phyloP scores from a whole-genome alignment of 2,888 invertebrate species.

The Folsomia candida region DNA sequence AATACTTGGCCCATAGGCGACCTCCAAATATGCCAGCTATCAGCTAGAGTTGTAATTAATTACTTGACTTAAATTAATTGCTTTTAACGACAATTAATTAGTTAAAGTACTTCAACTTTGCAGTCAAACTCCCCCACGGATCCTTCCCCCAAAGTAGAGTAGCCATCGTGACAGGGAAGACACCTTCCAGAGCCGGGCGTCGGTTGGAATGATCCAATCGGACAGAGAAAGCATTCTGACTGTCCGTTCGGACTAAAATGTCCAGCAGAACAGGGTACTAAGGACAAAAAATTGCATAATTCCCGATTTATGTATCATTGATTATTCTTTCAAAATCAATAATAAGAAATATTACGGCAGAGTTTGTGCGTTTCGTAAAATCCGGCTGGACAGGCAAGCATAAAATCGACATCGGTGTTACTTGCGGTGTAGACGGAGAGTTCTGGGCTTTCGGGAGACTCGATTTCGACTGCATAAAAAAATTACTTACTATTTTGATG shows the following conservation, averaged over 20 bases:
- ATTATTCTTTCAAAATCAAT: background rate
- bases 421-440: background rate
- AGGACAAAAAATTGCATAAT: background rate
- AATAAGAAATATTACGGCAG: background rate
- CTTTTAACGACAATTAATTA: background rate
- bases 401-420: background rate
- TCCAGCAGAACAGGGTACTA: constrained; percentile 13
- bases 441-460: background rate
- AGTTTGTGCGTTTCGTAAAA: constrained; percentile 12
- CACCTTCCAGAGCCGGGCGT: constrained; percentile 8
- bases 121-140: constrained; percentile 6
- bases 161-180: background rate
- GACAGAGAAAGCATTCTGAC: background rate
- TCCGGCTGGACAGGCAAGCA: constrained; percentile 11
- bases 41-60: background rate
- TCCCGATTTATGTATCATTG: background rate
- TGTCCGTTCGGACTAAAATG: constrained; percentile 15
- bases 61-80: too few species aligned
- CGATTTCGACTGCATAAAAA: constrained; percentile 7
- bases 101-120: background rate
- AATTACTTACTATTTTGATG: too few species aligned
- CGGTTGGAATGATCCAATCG: constrained; percentile 9
- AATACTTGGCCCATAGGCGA: too few species aligned
- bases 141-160: constrained; percentile 6
- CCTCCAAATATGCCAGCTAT: too few species aligned